Base-by-base conservation (phyloP, 2,888 invertebrate species). In the Agrypnus murinus region DNA sequence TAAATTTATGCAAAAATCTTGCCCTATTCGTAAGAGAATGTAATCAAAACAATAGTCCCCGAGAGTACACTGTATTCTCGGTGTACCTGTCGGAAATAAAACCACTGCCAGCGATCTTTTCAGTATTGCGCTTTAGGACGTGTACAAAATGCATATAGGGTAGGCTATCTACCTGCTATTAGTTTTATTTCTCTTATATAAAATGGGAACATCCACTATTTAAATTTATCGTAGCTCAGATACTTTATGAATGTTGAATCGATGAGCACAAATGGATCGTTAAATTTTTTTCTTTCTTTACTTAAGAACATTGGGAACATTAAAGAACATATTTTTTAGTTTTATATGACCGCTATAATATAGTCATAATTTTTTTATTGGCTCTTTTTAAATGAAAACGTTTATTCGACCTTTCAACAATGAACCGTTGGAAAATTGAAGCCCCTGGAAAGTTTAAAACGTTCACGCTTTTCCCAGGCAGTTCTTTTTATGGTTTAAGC, bases 1-100 rank as follows among this genome's bases (percentile, higher is more conserved):
- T 55, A 55, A 55, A 55, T 55, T 15, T 9, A 19, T 25, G 19
- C 14, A 15, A 32, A 25, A 15, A 36, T 15, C 10, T 43, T 7
- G 5, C 36, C 36, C 34, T 25, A 58, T 58, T 43, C 43, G 58
- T 58, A 58, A 58, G 43, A 17, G 43, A 58, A 58, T 43, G 43
- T 43, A 58, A 58, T 58, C 58, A 43, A 58, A 43, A 58, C 58
- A 58, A 58, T 58, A 14, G 58, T 58, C 38, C 58, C 38, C 58
- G 19, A 12, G 58, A 38, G 58, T 43, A 58, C 14, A 58, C 36
- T 36, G 36, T 55, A 36, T 55, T 55, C 36, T 43, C 43, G 2
- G 43, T 2, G 55, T 55, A 55, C 55, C 34, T 55, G 55, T 55
- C 55, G 55, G 55, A 55, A 55, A 55, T 55, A 55, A 55, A 55